Conservation (phyloP, 2,888 invertebrate genomes). For the Galeruca laticollis region DNA sequence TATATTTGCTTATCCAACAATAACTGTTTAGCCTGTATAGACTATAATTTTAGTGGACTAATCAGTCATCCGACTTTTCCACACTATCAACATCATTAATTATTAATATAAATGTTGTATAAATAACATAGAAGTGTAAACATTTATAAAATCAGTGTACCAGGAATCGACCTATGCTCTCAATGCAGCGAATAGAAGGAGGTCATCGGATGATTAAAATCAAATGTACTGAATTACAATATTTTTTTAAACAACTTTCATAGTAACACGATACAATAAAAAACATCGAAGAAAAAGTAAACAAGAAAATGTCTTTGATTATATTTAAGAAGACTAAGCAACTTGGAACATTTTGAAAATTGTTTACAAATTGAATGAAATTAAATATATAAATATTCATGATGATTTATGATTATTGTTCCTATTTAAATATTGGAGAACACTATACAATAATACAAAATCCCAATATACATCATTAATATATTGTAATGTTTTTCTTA, state of each 20-base stretch:
- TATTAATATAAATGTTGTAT: neutral
- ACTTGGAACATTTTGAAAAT: too few relatives aligned
- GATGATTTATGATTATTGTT: too few relatives aligned
- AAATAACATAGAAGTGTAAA: constrained; percentile 23
- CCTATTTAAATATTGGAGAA: too few relatives aligned
- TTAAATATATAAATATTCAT: too few relatives aligned
- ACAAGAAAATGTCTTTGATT: too few relatives aligned
- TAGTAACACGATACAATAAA: neutral
- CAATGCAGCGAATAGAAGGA: constrained; percentile 22
- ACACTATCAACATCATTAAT: constrained; percentile 1
- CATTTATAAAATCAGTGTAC: constrained; percentile 26
- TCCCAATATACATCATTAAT: too few relatives aligned
- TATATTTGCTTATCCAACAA: too few relatives aligned
- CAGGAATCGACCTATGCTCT: constrained; percentile 33
- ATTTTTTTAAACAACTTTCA: neutral
- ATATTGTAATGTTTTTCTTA: too few relatives aligned
- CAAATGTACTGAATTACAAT: neutral
- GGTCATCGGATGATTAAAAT: constrained; percentile 17
- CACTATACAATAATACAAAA: too few relatives aligned
- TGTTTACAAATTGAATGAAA: too few relatives aligned
- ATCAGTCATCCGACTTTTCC: neutral
- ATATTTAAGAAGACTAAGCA: too few relatives aligned
- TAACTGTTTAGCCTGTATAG: too few relatives aligned
- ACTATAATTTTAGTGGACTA: neutral
- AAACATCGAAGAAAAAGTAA: neutral